Evolutionary conservation across 2,113 vertebrate species (phyloP), one percentile per base, ranked within the genome.

Genomic region (Oncorhynchus clarkii): DNA sequence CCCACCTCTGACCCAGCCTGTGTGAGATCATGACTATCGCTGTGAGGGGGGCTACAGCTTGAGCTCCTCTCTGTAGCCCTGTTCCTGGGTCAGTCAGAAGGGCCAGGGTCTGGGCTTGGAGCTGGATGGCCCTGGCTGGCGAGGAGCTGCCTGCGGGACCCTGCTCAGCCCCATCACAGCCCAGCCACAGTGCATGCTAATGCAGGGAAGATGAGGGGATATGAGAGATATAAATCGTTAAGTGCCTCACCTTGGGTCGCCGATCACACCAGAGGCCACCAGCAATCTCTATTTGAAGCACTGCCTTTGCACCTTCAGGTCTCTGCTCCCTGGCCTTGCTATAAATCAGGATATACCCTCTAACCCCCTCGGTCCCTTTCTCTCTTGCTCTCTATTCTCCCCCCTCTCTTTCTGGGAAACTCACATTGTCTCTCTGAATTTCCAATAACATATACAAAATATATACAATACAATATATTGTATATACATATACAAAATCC

Each of bases 251-350:
- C 93, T 94, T 91, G 90, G 93, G 93, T 94, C 92, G 90, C 89
- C 70, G 89, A 92, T 94, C 91, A 90, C 91, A 91, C 87, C 88
- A 91, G 90, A 93, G 92, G 93, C 93, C 91, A 93, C 86, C 83
- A 75, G 90, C 92, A 93, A 94, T 94, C 92, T 94, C 88, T 93
- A 90, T 93, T 92, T 94, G 92, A 94, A 93, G 89, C 91, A 92
- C 87, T 91, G 91, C 86, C 87, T 92, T 88, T 89, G 89, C 89
- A 92, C 90, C 92, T 92, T 83, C 89, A 91, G 92, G 93, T 90
- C 91, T 89, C 89, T 84, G 90, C 91, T 90, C 91, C 90, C 83
- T 94, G 92, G 91, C 92, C 93, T 89, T 73, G 82, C 92, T 88
- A 93, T 94, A 94, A 93, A 93, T 94, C 93, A 94, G 91, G 89